Conservation (phyloP, 2,797 vertebrate genomes). For the Oryzias dopingdopingensis region DNA sequence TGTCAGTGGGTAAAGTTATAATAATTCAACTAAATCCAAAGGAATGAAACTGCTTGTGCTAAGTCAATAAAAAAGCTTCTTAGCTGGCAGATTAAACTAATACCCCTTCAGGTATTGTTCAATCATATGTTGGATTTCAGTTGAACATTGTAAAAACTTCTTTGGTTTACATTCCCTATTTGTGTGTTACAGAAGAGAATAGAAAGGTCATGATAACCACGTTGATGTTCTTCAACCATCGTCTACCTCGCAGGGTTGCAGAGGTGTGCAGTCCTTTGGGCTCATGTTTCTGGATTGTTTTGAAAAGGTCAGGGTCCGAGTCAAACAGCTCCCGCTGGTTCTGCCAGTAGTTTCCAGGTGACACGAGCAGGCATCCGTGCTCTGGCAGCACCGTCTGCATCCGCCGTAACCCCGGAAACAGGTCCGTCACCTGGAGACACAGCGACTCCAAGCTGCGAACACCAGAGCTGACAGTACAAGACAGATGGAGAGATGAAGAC, state of each 20-base stretch:
- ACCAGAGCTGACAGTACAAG: conserved; percentile 62
- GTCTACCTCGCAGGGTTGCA: conserved; percentile 89
- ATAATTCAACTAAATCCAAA: conserved; percentile 21
- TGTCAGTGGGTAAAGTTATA: conserved; percentile 49
- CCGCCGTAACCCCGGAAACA: conserved; percentile 89
- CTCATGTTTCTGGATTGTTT: conserved; percentile 94
- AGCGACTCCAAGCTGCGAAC: conserved; percentile 87
- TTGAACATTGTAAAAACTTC: no score
- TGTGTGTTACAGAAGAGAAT: no score
- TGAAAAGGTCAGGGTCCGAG: conserved; percentile 88
- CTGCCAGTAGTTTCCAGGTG: conserved; percentile 97
- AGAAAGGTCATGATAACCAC: no score
- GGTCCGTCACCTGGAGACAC: conserved; percentile 92
- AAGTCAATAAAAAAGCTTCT: conserved; percentile 27
- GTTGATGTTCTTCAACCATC: no score
- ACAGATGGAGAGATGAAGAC: not conserved
- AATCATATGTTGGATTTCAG: conserved; percentile 6
- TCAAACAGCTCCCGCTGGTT: conserved; percentile 90
- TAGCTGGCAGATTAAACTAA: conserved; percentile 35
- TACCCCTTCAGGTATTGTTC: conserved; percentile 9
- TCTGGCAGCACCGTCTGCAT: conserved; percentile 89
- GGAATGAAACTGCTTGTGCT: conserved; percentile 40
- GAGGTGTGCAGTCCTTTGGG: conserved; percentile 96
- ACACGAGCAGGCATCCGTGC: conserved; percentile 92
- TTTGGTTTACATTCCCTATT: no score